Evolutionary conservation across 2,113 vertebrate genomes (phyloP).

Genomic region (Lontra canadensis): DNA sequence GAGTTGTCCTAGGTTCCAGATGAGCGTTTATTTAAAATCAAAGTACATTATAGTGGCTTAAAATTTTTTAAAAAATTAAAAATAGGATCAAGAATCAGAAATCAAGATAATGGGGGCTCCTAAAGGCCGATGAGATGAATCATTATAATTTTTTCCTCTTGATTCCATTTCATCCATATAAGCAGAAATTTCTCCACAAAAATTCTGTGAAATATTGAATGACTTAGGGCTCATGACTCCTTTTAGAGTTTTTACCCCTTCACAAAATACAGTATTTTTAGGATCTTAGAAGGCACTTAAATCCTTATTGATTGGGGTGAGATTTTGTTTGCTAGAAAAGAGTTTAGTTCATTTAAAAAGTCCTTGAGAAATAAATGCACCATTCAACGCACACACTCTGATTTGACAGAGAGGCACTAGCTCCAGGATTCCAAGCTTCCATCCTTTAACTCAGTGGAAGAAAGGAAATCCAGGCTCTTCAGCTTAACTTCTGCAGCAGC

Average conservation of each 20-base stretch:
- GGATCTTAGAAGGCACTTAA: not conserved
- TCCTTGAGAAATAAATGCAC: constrained; percentile 61
- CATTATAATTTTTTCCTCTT: constrained; percentile 29
- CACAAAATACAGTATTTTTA: not conserved
- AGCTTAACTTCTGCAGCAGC: constrained; percentile 84
- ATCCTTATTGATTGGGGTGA: not conserved
- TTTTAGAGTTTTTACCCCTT: not conserved
- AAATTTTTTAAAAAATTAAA: constrained; percentile 27
- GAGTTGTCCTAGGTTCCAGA: constrained; percentile 19
- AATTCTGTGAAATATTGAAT: not conserved
- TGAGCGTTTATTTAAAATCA: constrained; percentile 57
- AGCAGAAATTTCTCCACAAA: not conserved
- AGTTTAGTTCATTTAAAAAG: not conserved
- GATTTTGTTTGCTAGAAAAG: constrained; percentile 26
- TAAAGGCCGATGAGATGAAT: constrained; percentile 24
- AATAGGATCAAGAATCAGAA: constrained; percentile 44
- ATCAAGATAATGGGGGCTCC: not conserved
- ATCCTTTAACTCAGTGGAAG: not conserved
- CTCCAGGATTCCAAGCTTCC: not conserved
- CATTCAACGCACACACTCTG: not conserved
- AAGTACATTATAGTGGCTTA: not conserved
- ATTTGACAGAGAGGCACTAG: not conserved
- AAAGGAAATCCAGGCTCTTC: constrained; percentile 80
- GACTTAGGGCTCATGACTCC: not conserved
- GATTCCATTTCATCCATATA: not conserved